Base-by-base conservation (phyloP, 2,888 invertebrate species). In the Thysanoteuthis rhombus region DNA sequence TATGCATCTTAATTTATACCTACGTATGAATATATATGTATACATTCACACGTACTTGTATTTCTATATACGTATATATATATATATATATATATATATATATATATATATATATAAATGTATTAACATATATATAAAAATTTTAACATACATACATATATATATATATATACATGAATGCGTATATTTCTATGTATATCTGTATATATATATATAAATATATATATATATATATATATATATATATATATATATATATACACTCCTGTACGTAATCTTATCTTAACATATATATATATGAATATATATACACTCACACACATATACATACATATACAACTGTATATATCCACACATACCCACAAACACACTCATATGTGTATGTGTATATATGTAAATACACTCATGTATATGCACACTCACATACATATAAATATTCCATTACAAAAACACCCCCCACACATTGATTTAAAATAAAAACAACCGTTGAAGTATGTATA, bases 161-260 rank as follows among this genome's bases (percentile, higher is more conserved):
- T 90, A n/a, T n/a, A n/a, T 90, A 90, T 90, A 38, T 38, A 90
- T 90, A 38, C n/a, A 90, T 90, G n/a, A 19, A 90, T n/a, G 36
- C n/a, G 3, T 90, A 90, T 90, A 90, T 90, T 10, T 38, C 2
- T 28, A 19, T 90, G 25, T 90, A n/a, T 90, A n/a, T 90, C 3
- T n/a, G 25, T 90, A n/a, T n/a, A 38, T 38, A n/a, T 90, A 38
- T 90, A 90, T 90, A 90, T n/a, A n/a, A 19, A 22, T 90, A 90
- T 90, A 90, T 90, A 90, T 90, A 19, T 28, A n/a, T 90, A n/a
- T 90, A n/a, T 90, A n/a, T 90, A n/a, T n/a, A n/a, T 90, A 90
- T n/a, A 90, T 90, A 90, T 90, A 90, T 90, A 90, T 90, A 12
- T 90, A 38, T 19, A 90, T 90, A 90, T 90, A 90, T 38, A 90